These are phyloP conservation scores for Gorsachius goisagi DNA, from an alignment of 2,113 vertebrate genomes.

Conservation along the genomic window DNA sequence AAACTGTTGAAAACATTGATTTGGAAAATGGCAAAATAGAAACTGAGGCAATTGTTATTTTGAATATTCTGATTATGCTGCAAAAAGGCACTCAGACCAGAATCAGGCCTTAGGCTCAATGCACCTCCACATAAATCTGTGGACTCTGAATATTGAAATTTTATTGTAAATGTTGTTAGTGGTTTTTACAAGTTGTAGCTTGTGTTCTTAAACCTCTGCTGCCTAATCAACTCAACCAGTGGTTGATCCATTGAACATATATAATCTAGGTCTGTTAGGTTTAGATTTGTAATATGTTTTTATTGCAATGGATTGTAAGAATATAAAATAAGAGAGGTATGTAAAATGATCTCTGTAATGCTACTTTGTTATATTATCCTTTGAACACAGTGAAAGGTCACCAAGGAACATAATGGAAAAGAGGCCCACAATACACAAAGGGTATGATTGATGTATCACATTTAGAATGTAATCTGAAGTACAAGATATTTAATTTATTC, in stretches of 20 bases:
- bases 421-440: not conserved
- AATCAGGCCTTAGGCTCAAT: not conserved
- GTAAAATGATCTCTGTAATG: not conserved
- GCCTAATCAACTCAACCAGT: not conserved
- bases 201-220: not conserved
- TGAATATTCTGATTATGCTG: not conserved
- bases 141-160: not conserved
- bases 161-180: not conserved
- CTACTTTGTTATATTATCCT: constrained; percentile 20
- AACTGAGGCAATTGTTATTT: not conserved
- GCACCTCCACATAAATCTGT: not conserved
- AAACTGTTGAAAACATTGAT: not conserved
- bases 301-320: constrained; percentile 17
- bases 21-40: not conserved
- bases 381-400: constrained; percentile 39
- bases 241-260: not conserved
- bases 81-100: not conserved
- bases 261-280: not conserved
- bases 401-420: constrained; percentile 1
- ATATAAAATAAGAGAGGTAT: constrained; percentile 6
- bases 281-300: constrained; percentile 16
- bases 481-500: constrained; percentile 25
- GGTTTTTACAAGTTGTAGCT: not conserved
- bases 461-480: constrained; percentile 13
- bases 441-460: not conserved